Evolutionary conservation across 2,888 invertebrate genomes (phyloP), one percentile per base, ranked within the genome.

Genomic region (Leptura quadrifasciata): DNA sequence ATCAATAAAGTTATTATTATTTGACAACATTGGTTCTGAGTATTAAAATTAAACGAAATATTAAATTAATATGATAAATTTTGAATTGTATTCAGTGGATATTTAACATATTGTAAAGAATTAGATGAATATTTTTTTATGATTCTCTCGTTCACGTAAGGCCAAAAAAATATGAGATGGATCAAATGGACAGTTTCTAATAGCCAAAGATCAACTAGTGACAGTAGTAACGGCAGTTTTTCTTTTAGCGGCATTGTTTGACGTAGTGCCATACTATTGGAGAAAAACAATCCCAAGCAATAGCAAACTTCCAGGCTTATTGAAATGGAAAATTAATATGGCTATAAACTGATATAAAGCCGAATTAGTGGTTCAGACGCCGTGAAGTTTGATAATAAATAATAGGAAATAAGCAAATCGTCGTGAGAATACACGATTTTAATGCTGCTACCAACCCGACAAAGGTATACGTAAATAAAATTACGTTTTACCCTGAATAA

Each of bases 241-340:
- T 63, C 17, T 17, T 39, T 39, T 63, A 39, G 63, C 15, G 61
- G 27, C 18, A 18, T 35, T 10, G 10, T n/a, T 15, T 2, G 12
- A n/a, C n/a, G n/a, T n/a, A n/a, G n/a, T n/a, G n/a, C n/a, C n/a
- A n/a, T n/a, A n/a, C n/a, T n/a, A n/a, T n/a, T n/a, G n/a, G n/a
- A 47, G 20, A 35, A 63, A 63, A 63, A 63, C 63, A 63, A 39
- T 20, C n/a, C 39, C n/a, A 15, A 47, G 12, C 20, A 63, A 63
- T 39, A 39, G 20, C 39, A 63, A 63, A 63, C 63, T 63, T 39
- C 15, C 20, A 21, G 20, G 21, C 20, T 63, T 18, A 39, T 35
- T 18, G 39, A 63, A 63, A 63, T 20, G 63, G 63, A 63, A 63
- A 63, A 63, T 63, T 63, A 63, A 63, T 63, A 63, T 63, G 20